These are phyloP conservation scores for Molossus alvarezi DNA, from an alignment of 2,797 vertebrate species.

Conservation along the genomic window DNA sequence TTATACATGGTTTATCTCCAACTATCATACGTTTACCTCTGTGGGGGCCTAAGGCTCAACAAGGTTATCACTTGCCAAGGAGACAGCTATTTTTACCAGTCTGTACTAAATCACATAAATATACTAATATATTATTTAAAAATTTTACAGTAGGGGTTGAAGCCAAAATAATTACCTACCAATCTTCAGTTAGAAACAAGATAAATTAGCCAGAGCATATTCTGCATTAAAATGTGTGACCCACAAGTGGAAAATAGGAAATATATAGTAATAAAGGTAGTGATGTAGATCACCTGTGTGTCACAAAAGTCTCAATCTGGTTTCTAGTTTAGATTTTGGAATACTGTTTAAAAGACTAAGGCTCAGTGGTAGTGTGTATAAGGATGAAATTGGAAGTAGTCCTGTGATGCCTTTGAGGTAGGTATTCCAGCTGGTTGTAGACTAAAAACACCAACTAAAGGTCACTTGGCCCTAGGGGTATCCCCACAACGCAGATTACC, in stretches of 20 bases:
- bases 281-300: not conserved
- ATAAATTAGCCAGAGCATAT: constrained; percentile 25
- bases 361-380: not conserved
- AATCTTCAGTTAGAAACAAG: constrained; percentile 45
- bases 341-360: constrained; percentile 6
- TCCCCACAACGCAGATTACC: constrained; percentile 2
- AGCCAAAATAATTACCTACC: constrained; percentile 29
- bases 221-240: constrained; percentile 49
- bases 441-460: not conserved
- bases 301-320: not conserved
- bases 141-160: constrained; percentile 42
- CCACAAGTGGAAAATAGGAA: constrained; percentile 4
- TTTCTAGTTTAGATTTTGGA: constrained; percentile 62
- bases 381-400: constrained; percentile 51
- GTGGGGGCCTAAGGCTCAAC: no score
- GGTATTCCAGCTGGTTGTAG: not conserved
- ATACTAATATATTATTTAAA: not conserved
- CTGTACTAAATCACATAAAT: not conserved
- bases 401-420: not conserved
- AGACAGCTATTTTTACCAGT: constrained; percentile 30
- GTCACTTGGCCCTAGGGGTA: not conserved
- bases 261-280: not conserved
- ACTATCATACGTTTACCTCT: not conserved
- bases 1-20: constrained; percentile 1
- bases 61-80: constrained; percentile 19